phyloP scores from a whole-genome alignment of 2,888 invertebrate species.

The Acrobasis consociella region DNA sequence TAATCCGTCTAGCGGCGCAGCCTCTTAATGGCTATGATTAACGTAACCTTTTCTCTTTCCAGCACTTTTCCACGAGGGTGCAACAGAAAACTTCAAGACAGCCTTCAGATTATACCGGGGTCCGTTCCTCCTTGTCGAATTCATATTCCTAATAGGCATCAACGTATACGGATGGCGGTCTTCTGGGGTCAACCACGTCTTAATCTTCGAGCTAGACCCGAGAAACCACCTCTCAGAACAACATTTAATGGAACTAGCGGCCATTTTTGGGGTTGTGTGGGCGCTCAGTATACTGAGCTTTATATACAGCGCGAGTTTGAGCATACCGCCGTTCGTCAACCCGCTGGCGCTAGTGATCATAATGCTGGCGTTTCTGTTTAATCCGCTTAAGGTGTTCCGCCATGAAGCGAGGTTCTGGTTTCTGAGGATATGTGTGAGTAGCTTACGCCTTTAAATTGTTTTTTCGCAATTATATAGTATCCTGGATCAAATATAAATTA shows the following conservation, averaged over 20 bases:
- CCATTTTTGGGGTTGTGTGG: conserved; percentile 97
- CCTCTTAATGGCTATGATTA: too few species aligned
- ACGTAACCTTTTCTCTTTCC: conserved; percentile 48
- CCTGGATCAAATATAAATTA: too few species aligned
- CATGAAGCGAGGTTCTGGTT: conserved; percentile 98
- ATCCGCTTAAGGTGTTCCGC: conserved; percentile 95
- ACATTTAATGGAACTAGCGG: conserved; percentile 96
- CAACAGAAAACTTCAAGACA: conserved; percentile 89
- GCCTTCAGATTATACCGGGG: conserved; percentile 97
- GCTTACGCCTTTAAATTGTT: too few species aligned
- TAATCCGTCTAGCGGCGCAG: too few species aligned
- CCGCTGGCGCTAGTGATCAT: conserved; percentile 92
- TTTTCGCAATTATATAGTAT: too few species aligned
- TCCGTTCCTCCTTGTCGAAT: conserved; percentile 95
- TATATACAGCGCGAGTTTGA: conserved; percentile 89
- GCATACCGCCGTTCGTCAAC: conserved; percentile 96
- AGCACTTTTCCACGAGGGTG: conserved; percentile 90
- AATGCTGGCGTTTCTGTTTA: conserved; percentile 92
- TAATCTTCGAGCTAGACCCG: conserved; percentile 98
- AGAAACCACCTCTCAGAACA: conserved; percentile 96
- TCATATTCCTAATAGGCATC: conserved; percentile 96
- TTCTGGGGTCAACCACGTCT: conserved; percentile 98
- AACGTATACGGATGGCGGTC: conserved; percentile 99
- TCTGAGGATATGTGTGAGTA: conserved; percentile 91
- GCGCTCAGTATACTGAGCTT: conserved; percentile 94